Conservation (phyloP, 2,113 vertebrate genomes). For the Neopipo cinnamomea region DNA sequence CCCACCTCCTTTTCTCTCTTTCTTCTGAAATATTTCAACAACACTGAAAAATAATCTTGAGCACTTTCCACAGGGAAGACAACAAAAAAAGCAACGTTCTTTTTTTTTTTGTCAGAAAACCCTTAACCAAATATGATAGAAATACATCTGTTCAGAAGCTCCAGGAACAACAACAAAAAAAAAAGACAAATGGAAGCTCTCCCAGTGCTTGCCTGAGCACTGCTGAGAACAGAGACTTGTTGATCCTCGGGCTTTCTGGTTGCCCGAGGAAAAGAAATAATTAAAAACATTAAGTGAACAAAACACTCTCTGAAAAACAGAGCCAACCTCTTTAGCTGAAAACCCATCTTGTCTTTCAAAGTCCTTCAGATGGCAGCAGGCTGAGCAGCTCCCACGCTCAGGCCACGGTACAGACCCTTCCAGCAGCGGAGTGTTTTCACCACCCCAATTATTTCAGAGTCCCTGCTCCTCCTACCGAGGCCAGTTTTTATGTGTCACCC, state of each 20-base stretch:
- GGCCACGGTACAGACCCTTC: background rate
- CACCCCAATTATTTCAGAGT: background rate
- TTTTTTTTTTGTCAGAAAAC: background rate
- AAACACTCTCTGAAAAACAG: constrained; percentile 12
- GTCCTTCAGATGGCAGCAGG: background rate
- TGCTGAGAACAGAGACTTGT: constrained; percentile 65
- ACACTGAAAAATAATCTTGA: constrained; percentile 5
- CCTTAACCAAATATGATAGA: constrained; percentile 40
- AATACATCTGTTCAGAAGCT: constrained; percentile 27
- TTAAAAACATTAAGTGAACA: constrained; percentile 62
- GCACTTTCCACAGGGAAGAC: background rate
- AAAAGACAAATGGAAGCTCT: constrained; percentile 43
- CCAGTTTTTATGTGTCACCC: background rate
- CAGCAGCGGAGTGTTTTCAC: background rate
- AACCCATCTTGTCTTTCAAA: background rate
- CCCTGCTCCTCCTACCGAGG: background rate
- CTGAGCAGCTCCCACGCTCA: background rate
- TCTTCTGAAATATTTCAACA: constrained; percentile 18
- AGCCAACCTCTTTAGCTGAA: background rate
- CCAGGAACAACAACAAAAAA: background rate
- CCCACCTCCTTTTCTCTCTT: background rate
- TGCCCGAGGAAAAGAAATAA: constrained; percentile 64
- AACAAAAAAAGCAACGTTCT: background rate
- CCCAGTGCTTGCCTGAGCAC: background rate
- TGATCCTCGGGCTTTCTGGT: constrained; percentile 52